Conservation (phyloP, 2,888 invertebrate genomes). For the Cephus pulcher region DNA sequence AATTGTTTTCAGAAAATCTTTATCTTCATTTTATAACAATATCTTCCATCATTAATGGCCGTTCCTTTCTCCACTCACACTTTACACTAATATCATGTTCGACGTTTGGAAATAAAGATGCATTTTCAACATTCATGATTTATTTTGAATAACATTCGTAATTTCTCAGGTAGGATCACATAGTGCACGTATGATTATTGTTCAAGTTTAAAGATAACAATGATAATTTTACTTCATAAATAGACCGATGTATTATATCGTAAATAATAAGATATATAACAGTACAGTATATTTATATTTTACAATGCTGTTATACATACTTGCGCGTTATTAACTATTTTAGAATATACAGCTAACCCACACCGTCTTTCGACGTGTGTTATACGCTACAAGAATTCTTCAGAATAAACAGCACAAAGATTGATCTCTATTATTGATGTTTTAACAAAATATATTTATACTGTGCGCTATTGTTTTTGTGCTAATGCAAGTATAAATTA, state of each 20-base stretch:
- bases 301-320: constrained; percentile 9
- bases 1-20: constrained; percentile 55
- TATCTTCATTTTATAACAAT: not conserved
- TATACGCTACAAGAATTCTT: constrained; percentile 18
- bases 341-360: constrained; percentile 40
- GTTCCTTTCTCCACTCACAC: not conserved
- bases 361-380: constrained; percentile 36
- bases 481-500: not conserved
- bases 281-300: not conserved
- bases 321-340: constrained; percentile 19
- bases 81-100: not conserved
- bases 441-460: not conserved
- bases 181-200: constrained; percentile 20
- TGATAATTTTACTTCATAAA: constrained; percentile 22
- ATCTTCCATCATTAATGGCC: not conserved
- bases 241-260: constrained; percentile 29
- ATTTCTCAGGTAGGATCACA: constrained; percentile 38
- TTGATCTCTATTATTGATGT: not conserved
- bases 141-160: constrained; percentile 48
- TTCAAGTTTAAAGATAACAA: constrained; percentile 15
- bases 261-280: constrained; percentile 6
- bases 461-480: not conserved
- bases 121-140: constrained; percentile 49
- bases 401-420: not conserved
- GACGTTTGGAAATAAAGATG: not conserved